These are phyloP conservation scores for Pomacea canaliculata DNA, from an alignment of 2,888 invertebrate species.

Conservation along the genomic window DNA sequence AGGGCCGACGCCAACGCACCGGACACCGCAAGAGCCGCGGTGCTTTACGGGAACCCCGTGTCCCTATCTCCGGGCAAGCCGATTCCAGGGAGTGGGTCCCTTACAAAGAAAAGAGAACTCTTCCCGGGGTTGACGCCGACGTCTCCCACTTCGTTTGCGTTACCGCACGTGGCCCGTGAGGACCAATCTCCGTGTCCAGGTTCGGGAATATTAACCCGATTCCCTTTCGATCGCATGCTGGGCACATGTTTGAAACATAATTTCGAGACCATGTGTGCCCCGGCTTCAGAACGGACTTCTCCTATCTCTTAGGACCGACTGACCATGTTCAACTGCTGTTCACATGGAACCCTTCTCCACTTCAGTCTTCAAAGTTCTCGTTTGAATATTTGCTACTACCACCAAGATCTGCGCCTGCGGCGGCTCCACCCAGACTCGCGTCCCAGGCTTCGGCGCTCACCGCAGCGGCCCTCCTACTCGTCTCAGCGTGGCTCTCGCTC, in stretches of 20 bases:
- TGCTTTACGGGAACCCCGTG: conserved; percentile 69
- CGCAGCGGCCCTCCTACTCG: no score
- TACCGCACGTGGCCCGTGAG: conserved; percentile 36
- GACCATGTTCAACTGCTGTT: no score
- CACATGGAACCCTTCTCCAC: no score
- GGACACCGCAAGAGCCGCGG: conserved; percentile 68
- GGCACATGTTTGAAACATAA: background rate
- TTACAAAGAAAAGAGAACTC: conserved; percentile 72
- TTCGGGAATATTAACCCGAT: conserved; percentile 71
- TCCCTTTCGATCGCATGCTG: conserved; percentile 60
- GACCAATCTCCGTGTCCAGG: conserved; percentile 73
- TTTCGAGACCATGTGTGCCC: no score
- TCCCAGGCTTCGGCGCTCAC: no score
- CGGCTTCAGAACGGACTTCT: no score
- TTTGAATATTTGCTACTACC: no score
- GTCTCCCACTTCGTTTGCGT: conserved; percentile 67
- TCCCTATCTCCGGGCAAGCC: conserved; percentile 70
- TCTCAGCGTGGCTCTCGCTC: no score
- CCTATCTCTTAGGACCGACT: no score
- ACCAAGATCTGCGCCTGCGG: no score
- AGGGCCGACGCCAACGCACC: conserved; percentile 54
- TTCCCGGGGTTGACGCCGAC: conserved; percentile 66
- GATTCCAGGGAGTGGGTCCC: conserved; percentile 70
- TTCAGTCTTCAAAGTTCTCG: no score
- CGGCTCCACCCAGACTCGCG: no score